A percentile compares a stretch with the other conserved stretches of the same genome.
Evolutionary conservation across 2,797 vertebrate genomes (phyloP).

Genomic region (Scarus forsteni): DNA sequence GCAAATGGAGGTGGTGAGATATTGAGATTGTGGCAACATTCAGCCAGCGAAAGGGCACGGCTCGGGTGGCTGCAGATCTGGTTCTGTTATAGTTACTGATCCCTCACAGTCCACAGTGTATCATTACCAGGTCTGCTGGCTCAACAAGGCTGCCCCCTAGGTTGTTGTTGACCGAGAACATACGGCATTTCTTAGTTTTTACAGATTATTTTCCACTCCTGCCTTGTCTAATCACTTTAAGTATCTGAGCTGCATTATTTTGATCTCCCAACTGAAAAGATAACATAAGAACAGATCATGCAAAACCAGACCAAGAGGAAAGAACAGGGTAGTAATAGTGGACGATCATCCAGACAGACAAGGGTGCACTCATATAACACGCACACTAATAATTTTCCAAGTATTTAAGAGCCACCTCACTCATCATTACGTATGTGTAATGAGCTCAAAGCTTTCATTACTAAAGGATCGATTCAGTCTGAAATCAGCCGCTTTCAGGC

Average conservation of each 20-base stretch:
- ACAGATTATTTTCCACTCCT: neutral
- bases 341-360: neutral
- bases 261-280: no score
- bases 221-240: neutral
- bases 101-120: neutral
- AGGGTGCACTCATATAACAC: neutral
- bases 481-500: no score
- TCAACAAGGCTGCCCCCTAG: neutral
- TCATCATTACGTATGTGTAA: no score
- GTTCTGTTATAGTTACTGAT: neutral
- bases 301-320: no score
- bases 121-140: neutral
- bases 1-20: conserved; percentile 52
- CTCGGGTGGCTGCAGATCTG: conserved; percentile 17
- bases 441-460: no score
- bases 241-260: no score
- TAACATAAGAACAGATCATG: no score
- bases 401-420: no score
- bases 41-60: conserved; percentile 32
- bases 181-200: neutral
- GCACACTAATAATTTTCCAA: no score
- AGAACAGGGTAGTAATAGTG: neutral
- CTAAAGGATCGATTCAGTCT: no score
- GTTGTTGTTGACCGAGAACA: neutral
- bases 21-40: conserved; percentile 29